Conservation (phyloP, 2,113 vertebrate genomes). For the Paramisgurnus dabryanus region DNA sequence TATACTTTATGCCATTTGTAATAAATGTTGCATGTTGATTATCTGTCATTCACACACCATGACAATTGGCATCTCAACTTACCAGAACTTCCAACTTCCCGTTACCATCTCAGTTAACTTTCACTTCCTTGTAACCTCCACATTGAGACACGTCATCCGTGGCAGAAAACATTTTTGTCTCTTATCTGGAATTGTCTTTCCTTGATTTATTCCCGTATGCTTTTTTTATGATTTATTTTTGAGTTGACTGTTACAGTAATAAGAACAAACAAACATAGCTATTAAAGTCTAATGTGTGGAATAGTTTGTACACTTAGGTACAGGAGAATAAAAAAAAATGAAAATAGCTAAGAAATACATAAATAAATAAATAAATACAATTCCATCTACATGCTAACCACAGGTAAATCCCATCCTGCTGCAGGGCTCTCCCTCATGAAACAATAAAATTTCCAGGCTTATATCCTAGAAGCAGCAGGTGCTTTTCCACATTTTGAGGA, state of each 20-base stretch:
- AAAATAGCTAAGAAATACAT: too few relatives aligned
- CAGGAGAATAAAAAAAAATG: too few relatives aligned
- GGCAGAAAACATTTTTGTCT: background rate
- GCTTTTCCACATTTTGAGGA: constrained; percentile 34
- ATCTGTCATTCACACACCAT: background rate
- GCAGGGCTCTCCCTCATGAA: background rate
- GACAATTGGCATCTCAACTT: background rate
- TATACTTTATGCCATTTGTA: too few relatives aligned
- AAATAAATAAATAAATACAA: too few relatives aligned
- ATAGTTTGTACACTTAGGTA: too few relatives aligned
- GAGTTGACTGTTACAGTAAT: background rate
- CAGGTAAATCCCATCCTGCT: constrained; percentile 30
- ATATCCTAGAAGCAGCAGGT: constrained; percentile 7
- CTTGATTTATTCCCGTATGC: background rate
- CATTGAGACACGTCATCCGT: background rate
- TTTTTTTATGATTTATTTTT: background rate
- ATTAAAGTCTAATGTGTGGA: too few relatives aligned
- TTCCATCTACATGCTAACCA: background rate
- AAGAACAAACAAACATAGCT: background rate
- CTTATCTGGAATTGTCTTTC: background rate
- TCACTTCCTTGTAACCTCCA: background rate
- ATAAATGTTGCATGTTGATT: background rate
- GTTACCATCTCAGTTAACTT: background rate
- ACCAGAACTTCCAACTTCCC: constrained; percentile 15
- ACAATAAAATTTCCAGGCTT: background rate